Evolutionary conservation across 2,797 vertebrate genomes (phyloP), one percentile per base, ranked within the genome.

Genomic region (Sebastes hopkinsi): DNA sequence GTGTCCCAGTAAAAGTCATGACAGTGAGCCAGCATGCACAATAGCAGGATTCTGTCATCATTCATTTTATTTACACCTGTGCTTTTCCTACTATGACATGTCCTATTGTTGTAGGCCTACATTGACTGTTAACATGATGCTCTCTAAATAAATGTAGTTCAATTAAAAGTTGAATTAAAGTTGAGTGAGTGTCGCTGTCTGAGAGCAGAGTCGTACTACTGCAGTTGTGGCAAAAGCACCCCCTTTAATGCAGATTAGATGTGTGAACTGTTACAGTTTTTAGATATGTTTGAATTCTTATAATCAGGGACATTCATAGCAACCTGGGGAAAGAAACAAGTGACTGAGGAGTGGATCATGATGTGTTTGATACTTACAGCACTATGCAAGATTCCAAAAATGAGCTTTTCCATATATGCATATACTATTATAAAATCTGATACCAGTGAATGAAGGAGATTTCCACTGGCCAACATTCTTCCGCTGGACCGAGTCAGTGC

Each of bases 391-490:
- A 54, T 23, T 11, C 25, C 25, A 25, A 25, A 25, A 27, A 18
- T 14, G 56, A 29, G 10, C 14, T 20, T 64, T 23, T 30, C 9
- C 2, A 22, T 62, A 25, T n/a, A 25, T 22, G 56, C 27, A 34
- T 3, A 20, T 25, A 20, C 11, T 54, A 36, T 6, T 36, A 7
- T 18, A 27, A 72, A 30, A 75, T 81, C 8, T 77, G 36, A 59
- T 23, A 18, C 12, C 9, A 67, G 34, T 42, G 54, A 76, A 77
- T 66, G 68, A 77, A 67, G 52, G 46, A 27, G 34, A 71, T 80
- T 81, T 82, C 73, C 58, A 42, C 8, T 58, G 4, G 23, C 30
- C 61, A 29, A n/a, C 12, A 0, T 32, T 72, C 62, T 52, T 82
- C 81, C 8, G 2, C 50, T 14, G 69, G 23, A 16, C 32, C 61